phyloP scores from a whole-genome alignment of 2,797 vertebrate genomes.

The Sandelia bainsii region DNA sequence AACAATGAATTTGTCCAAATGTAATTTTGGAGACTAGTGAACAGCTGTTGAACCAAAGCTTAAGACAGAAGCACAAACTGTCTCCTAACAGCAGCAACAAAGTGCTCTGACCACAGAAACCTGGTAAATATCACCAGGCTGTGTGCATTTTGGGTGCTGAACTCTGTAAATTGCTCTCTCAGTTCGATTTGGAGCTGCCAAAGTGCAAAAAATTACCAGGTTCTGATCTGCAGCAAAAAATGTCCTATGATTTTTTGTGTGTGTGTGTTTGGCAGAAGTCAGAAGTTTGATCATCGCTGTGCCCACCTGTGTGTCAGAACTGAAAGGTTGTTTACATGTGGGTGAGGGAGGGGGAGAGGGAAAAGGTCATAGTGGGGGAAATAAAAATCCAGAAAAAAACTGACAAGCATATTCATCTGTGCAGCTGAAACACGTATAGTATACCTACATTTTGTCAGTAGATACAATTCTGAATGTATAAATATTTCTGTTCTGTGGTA shows the following conservation, averaged over 20 bases:
- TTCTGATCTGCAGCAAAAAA: conserved; percentile 10
- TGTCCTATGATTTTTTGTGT: neutral
- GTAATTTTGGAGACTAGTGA: conserved; percentile 1
- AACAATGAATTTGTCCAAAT: neutral
- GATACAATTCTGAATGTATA: too few species aligned
- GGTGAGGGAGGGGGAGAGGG: neutral
- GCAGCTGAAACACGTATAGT: neutral
- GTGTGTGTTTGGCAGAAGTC: neutral
- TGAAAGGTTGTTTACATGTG: neutral
- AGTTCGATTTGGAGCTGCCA: conserved; percentile 6
- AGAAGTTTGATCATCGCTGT: conserved; percentile 15
- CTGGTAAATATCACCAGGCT: conserved; percentile 19
- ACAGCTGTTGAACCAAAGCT: conserved; percentile 22
- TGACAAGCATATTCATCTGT: neutral
- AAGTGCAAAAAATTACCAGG: conserved; percentile 17
- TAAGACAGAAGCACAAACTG: conserved; percentile 18
- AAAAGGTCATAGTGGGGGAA: conserved; percentile 1
- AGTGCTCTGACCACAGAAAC: conserved; percentile 23
- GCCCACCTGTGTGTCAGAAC: conserved; percentile 22
- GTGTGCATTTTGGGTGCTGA: conserved; percentile 11
- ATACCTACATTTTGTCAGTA: conserved; percentile 1
- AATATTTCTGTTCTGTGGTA: too few species aligned
- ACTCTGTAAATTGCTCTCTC: conserved; percentile 27
- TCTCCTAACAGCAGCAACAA: neutral
- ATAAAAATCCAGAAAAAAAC: too few species aligned